A percentile compares a stretch with the other conserved stretches of the same genome.
phyloP scores from a whole-genome alignment of 2,888 invertebrate species.

The Uropetala carovei region DNA sequence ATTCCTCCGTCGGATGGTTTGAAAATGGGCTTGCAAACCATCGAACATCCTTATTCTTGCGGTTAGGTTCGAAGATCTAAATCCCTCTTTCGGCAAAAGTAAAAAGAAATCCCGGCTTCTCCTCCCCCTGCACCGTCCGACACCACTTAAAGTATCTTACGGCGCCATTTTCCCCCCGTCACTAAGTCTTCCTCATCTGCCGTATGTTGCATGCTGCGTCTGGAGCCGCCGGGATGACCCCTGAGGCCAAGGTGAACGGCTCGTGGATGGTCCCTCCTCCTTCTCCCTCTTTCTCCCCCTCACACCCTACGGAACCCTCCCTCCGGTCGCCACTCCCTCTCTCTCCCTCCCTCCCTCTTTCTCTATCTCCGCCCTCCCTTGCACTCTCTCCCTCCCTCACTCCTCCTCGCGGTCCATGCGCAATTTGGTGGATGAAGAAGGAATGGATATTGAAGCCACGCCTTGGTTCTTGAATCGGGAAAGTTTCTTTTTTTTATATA shows the following conservation, averaged over 20 bases:
- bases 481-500: background rate
- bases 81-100: background rate
- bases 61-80: background rate
- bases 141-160: background rate
- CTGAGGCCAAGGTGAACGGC: slow-evolving; percentile 63
- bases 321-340: background rate
- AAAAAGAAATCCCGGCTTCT: no score
- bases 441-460: slow-evolving; percentile 50
- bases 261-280: slow-evolving; percentile 43
- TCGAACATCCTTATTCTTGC: background rate
- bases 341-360: background rate
- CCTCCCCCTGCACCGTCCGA: background rate
- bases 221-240: slow-evolving; percentile 54
- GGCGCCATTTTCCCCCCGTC: slow-evolving; percentile 7
- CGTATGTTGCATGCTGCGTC: slow-evolving; percentile 59
- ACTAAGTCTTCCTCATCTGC: slow-evolving; percentile 2
- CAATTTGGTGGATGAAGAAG: slow-evolving; percentile 40
- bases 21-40: background rate
- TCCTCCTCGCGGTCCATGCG: background rate
- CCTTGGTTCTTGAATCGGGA: slow-evolving; percentile 24
- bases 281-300: background rate
- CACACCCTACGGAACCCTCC: background rate
- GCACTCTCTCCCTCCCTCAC: background rate
- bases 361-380: slow-evolving; percentile 3
- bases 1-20: background rate